Evolutionary conservation across 2,888 invertebrate species (phyloP).

Genomic region (Parnassius smintheus): DNA sequence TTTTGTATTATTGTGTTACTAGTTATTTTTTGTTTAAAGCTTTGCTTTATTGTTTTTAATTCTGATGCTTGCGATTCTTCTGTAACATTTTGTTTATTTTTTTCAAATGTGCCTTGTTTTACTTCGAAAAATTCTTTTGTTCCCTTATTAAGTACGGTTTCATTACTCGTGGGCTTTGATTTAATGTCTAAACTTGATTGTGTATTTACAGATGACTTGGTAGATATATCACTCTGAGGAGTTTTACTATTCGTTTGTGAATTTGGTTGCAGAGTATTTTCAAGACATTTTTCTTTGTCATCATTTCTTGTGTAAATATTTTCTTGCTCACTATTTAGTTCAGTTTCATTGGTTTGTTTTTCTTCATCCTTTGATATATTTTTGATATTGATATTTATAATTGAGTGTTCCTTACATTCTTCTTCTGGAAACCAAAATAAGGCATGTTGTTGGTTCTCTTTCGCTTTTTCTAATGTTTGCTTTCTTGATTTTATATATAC

Average conservation of each 20-base stretch:
- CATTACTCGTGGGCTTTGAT: background rate
- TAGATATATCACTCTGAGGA: background rate
- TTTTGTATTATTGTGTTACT: background rate
- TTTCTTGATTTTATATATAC: conserved; percentile 81
- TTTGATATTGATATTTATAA: conserved; percentile 20
- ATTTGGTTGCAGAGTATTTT: background rate
- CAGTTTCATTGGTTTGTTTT: conserved; percentile 15
- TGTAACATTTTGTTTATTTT: background rate
- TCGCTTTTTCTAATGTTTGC: conserved; percentile 68
- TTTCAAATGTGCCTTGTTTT: background rate
- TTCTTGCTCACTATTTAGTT: conserved; percentile 1
- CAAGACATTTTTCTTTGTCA: background rate
- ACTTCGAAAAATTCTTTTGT: background rate
- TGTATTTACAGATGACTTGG: background rate
- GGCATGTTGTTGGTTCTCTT: conserved; percentile 57
- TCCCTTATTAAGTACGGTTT: background rate
- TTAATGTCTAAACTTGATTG: background rate
- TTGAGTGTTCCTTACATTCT: conserved; percentile 30
- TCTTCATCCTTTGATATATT: conserved; percentile 31
- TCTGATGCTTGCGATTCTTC: background rate
- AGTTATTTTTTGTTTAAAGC: background rate
- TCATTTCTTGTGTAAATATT: background rate
- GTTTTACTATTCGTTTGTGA: background rate
- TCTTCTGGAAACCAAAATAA: conserved; percentile 62
- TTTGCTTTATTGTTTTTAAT: background rate